Base-by-base conservation (phyloP, 2,113 vertebrate species). In the Dicerorhinus sumatrensis region DNA sequence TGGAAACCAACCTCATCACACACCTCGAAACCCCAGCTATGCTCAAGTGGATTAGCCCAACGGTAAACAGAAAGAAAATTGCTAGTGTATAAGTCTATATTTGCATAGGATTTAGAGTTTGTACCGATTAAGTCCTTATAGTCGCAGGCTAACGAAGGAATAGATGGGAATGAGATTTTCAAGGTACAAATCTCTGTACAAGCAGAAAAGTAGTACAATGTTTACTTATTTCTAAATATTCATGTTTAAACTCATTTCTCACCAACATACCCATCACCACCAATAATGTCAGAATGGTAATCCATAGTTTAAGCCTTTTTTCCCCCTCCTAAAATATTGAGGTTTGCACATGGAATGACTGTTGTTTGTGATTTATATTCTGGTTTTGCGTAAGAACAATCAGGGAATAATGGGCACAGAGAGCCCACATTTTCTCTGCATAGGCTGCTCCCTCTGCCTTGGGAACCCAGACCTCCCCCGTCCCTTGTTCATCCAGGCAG, bases 121-220 rank as follows among this genome's bases (percentile, higher is more conserved):
- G 58, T 73, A n/a, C 69, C 3, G 18, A 54, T 5, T 7, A 58
- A 58, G 81, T n/a, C 48, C 89, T 33, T 13, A 23, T 1, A 82
- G 94, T 48, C 93, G 76, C 14, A 84, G 96, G 85, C 62, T 93
- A 82, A 97, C 14, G 67, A 97, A 65, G 62, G 60, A 75, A 51
- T 10, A 6, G 39, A 18, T 21, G 85, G 13, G 29, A 70, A 76
- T 9, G 72, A 69, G 89, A 16, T 48, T 67, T 89, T 36, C 73
- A 87, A 82, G 82, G 84, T 16, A 36, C 46, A 46, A 29, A 17
- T 10, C 65, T 33, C 62, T 6, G 79, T 14, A 39, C 12, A 7
- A 51, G 88, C 46, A 27, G 48, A 73, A 72, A 12, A 4, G 84
- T 0, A n/a, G 56, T 6, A 2, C 0, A 1, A 18, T 0, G 25